Percentiles rank a stretch among this genome's conserved stretches.
Evolutionary conservation across 2,888 invertebrate genomes (phyloP).

Genomic region (Apeira syringaria): DNA sequence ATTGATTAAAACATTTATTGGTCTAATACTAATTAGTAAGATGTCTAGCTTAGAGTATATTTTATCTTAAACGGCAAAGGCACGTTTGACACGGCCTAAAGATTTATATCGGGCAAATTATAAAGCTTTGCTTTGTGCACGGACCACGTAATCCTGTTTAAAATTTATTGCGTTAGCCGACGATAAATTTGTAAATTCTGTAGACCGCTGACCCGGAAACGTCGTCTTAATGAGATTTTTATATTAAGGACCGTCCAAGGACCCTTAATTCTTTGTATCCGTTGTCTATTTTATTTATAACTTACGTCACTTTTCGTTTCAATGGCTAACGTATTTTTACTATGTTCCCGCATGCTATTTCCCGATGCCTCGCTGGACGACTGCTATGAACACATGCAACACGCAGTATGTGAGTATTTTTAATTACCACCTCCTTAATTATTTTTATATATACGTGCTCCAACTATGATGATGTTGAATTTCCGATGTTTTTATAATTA

Average conservation of each 20-base stretch:
- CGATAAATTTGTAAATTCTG: slow-evolving; percentile 79
- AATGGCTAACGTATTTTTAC: slow-evolving; percentile 32
- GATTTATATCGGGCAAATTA: slow-evolving; percentile 78
- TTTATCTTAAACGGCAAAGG: slow-evolving; percentile 49
- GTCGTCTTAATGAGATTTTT: slow-evolving; percentile 65
- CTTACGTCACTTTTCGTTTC: slow-evolving; percentile 20
- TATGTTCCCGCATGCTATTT: slow-evolving; percentile 50
- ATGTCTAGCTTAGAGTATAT: slow-evolving; percentile 24
- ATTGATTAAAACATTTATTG: slow-evolving; percentile 12
- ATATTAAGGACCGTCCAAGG: slow-evolving; percentile 55
- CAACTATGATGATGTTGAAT: slow-evolving; percentile 31
- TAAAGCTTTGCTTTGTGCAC: slow-evolving; percentile 74
- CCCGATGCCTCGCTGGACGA: slow-evolving; percentile 32
- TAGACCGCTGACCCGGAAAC: slow-evolving; percentile 73
- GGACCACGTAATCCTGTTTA: slow-evolving; percentile 76
- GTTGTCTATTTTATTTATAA: slow-evolving; percentile 31
- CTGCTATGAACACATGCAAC: slow-evolving; percentile 42
- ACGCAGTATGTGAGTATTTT: slow-evolving; percentile 69
- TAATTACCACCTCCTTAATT: slow-evolving; percentile 29
- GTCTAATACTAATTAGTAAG: slow-evolving; percentile 22
- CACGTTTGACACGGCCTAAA: slow-evolving; percentile 57
- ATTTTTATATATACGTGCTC: slow-evolving; percentile 38
- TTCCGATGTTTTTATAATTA: slow-evolving; percentile 29
- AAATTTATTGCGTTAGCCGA: slow-evolving; percentile 79
- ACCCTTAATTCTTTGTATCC: slow-evolving; percentile 44